A percentile compares a stretch with the other conserved stretches of the same genome.
These are phyloP conservation scores for Threskiornis aethiopicus DNA, from an alignment of 2,797 vertebrate genomes.

Conservation along the genomic window DNA sequence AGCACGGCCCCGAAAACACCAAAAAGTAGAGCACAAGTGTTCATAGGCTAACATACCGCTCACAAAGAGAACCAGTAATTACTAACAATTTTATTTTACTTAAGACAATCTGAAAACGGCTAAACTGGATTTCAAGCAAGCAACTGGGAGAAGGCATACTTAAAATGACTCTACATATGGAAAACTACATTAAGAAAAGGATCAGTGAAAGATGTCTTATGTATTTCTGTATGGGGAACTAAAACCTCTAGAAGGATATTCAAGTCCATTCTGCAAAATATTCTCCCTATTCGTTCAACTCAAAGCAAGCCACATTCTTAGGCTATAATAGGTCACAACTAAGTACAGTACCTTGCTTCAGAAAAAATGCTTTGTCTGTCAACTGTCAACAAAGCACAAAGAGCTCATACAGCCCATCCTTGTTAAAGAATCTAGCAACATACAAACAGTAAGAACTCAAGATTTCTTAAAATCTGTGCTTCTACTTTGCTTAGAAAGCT, in stretches of 20 bases:
- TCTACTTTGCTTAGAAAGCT: conserved; percentile 40
- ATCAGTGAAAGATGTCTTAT: conserved; percentile 47
- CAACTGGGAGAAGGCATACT: conserved; percentile 48
- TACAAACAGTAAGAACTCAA: conserved; percentile 46
- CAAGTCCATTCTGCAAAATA: conserved; percentile 71
- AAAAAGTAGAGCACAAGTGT: conserved; percentile 27
- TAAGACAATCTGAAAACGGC: conserved; percentile 65
- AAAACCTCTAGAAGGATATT: conserved; percentile 67
- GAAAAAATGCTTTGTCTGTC: conserved; percentile 75
- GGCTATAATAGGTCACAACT: conserved; percentile 74
- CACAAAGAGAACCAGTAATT: conserved; percentile 67
- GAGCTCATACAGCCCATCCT: conserved; percentile 60
- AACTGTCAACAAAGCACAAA: conserved; percentile 74
- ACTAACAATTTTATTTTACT: conserved; percentile 70
- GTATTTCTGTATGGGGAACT: conserved; percentile 44
- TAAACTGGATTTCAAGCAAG: conserved; percentile 65
- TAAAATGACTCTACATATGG: conserved; percentile 61
- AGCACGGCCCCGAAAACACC: conserved; percentile 22
- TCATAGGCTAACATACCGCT: conserved; percentile 41
- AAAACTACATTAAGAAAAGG: conserved; percentile 49
- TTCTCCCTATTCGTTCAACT: conserved; percentile 69
- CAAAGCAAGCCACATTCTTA: conserved; percentile 68
- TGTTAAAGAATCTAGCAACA: conserved; percentile 61
- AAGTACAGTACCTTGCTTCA: conserved; percentile 74
- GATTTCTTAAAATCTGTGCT: conserved; percentile 17